These are phyloP conservation scores for Anisognathus igniventris DNA, from an alignment of 2,797 vertebrate genomes.

Conservation along the genomic window DNA sequence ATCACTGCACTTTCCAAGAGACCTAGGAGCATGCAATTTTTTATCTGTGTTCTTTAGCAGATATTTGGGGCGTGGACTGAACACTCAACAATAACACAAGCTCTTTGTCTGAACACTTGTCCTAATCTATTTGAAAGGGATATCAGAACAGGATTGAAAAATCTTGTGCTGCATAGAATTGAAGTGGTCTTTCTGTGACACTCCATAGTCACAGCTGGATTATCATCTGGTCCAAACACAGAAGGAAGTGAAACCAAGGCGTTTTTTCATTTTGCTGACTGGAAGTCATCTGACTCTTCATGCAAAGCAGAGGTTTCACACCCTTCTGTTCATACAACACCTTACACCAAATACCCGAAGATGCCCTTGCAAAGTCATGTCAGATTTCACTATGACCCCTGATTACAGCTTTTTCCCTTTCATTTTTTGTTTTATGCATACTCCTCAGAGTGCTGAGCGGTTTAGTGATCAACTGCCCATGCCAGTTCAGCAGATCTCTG, in stretches of 20 bases:
- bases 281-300: constrained; percentile 62
- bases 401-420: constrained; percentile 54
- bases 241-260: constrained; percentile 23
- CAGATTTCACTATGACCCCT: constrained; percentile 43
- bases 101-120: neutral
- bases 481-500: neutral
- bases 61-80: neutral
- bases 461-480: neutral
- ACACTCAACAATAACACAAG: neutral
- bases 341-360: neutral
- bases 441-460: neutral
- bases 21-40: neutral
- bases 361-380: constrained; percentile 44
- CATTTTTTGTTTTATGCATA: constrained; percentile 62
- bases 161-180: neutral
- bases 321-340: constrained; percentile 30
- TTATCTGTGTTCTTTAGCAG: neutral
- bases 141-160: neutral
- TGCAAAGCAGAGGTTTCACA: constrained; percentile 77
- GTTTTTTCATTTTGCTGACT: constrained; percentile 56
- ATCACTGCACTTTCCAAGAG: neutral
- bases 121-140: neutral
- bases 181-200: neutral
- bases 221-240: constrained; percentile 2
- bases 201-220: neutral